These are phyloP conservation scores for Tiphia femorata DNA, from an alignment of 2,888 invertebrate species.

Conservation along the genomic window DNA sequence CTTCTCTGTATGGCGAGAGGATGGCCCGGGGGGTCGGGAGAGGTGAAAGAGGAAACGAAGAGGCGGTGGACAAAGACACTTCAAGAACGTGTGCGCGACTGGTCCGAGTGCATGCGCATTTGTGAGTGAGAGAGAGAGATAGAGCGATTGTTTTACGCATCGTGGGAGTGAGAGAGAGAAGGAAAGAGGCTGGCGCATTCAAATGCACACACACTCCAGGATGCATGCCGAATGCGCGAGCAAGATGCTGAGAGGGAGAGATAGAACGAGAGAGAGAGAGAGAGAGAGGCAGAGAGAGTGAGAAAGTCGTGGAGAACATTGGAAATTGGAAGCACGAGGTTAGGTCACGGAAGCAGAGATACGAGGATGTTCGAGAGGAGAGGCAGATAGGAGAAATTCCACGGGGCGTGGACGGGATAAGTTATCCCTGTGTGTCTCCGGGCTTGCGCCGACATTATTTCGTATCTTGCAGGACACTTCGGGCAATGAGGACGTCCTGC, in stretches of 20 bases:
- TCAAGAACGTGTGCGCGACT: too few species aligned
- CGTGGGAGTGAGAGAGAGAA: too few species aligned
- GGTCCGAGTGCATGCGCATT: too few species aligned
- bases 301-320: constrained; percentile 36
- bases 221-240: neutral
- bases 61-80: too few species aligned
- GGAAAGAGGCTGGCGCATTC: neutral
- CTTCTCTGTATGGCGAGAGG: too few species aligned
- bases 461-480: constrained; percentile 60
- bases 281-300: neutral
- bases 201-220: neutral
- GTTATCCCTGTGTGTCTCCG: constrained; percentile 56
- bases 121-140: too few species aligned
- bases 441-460: constrained; percentile 55
- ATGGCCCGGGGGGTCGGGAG: too few species aligned
- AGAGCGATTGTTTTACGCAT: too few species aligned
- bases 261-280: constrained; percentile 3
- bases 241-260: neutral
- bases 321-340: constrained; percentile 40
- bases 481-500: constrained; percentile 61
- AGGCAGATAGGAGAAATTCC: constrained; percentile 43
- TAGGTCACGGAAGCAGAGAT: constrained; percentile 39
- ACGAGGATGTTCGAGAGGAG: constrained; percentile 28
- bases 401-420: constrained; percentile 56
- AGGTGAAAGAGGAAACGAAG: too few species aligned